A percentile compares a stretch with the other conserved stretches of the same genome.
These are phyloP conservation scores for Acleris holmiana DNA, from an alignment of 2,888 invertebrate genomes.

Conservation along the genomic window DNA sequence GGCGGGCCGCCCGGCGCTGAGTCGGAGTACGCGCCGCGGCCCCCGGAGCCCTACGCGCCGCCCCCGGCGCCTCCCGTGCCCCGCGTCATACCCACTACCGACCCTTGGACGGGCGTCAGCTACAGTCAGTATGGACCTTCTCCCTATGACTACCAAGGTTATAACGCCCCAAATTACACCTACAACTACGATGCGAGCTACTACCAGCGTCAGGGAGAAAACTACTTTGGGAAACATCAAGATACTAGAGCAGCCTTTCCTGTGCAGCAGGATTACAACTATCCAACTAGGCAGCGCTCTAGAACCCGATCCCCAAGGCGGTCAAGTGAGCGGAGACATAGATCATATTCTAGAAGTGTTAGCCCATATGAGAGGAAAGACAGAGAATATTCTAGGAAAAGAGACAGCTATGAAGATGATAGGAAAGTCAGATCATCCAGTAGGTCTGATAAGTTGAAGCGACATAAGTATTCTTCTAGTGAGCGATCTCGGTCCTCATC, in stretches of 20 bases:
- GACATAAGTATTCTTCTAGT: slow-evolving; percentile 68
- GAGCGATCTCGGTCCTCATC: slow-evolving; percentile 66
- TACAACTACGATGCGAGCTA: slow-evolving; percentile 65
- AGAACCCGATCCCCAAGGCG: slow-evolving; percentile 31
- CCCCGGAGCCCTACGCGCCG: slow-evolving; percentile 65
- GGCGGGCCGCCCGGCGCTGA: slow-evolving; percentile 83
- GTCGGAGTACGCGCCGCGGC: slow-evolving; percentile 74
- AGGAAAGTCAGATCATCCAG: slow-evolving; percentile 60
- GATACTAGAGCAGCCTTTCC: slow-evolving; percentile 49
- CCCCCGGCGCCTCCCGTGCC: slow-evolving; percentile 53
- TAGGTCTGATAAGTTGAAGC: slow-evolving; percentile 52
- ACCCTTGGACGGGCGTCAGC: slow-evolving; percentile 78
- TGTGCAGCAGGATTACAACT: slow-evolving; percentile 48
- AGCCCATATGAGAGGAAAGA: slow-evolving; percentile 64
- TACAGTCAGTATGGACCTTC: slow-evolving; percentile 69
- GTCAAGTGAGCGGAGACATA: slow-evolving; percentile 21
- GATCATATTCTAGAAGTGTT: slow-evolving; percentile 62
- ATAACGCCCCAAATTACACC: slow-evolving; percentile 59
- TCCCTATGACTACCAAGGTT: slow-evolving; percentile 68
- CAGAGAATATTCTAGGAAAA: slow-evolving; percentile 59
- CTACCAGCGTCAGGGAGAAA: slow-evolving; percentile 58
- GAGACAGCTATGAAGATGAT: slow-evolving; percentile 62
- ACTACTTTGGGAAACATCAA: slow-evolving; percentile 60
- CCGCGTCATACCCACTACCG: slow-evolving; percentile 67
- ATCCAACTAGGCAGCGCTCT: slow-evolving; percentile 39